Evolutionary conservation across 2,797 vertebrate genomes (phyloP), one percentile per base, ranked within the genome.

Genomic region (Microctenopoma lineatum): DNA sequence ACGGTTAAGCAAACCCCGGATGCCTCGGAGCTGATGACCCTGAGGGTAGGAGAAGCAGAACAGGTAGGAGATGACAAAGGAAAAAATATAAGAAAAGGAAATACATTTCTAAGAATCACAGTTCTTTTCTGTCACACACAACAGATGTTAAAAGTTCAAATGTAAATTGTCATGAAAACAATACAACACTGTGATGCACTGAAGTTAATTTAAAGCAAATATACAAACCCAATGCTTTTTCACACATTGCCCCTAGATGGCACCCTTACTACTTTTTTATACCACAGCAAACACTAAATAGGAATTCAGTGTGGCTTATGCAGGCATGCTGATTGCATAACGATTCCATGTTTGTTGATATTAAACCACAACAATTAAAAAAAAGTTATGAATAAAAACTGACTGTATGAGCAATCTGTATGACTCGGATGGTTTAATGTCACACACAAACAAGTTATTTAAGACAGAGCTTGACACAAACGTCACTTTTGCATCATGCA

Each of bases 11-110:
- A 99, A 88, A 70, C 98, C 96, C 44, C 96, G 94, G 60, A 99
- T 95, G 27, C 98, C 98, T 65, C 97, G 94, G 58, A 99, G 93
- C 80, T 98, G 98, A 79, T 95, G 94, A 77, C 93, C 94, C 97
- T 98, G 63, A 59, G 15, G n/a, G 54, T n/a, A 47, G 26, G 14
- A 36, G 10, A 7, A 66, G 66, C 0, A 63, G 21, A 57, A 64
- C 3, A 67, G 14, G 16, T 64, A 48, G 34, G 26, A 63, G 65
- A 58, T 34, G 29, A 60, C 8, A 46, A 26, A 14, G 14, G 16
- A 46, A 51, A 53, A 9, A 0, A 47, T 29, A 36, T 41, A 57
- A 46, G 42, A 3, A 41, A 27, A 56, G 26, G 6, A 54, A 16
- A 62, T 34, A 4, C 46, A 27, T 4, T 32, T 39, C 27, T 56